Conservation (phyloP, 2,113 vertebrate genomes). For the Trinectes maculatus region DNA sequence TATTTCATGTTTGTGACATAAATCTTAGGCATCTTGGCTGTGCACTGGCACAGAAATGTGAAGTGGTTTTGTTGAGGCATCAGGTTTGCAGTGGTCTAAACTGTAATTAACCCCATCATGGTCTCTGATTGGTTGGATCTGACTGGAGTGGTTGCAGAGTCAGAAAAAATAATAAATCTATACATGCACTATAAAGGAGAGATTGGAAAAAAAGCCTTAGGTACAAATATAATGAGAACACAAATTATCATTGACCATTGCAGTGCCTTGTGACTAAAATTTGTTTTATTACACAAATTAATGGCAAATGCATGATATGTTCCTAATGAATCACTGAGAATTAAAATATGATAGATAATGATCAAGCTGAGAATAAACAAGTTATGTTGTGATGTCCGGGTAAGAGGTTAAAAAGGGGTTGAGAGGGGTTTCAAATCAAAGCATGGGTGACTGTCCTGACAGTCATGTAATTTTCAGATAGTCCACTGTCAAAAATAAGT, state of each 20-base stretch:
- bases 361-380: slow-evolving; percentile 27
- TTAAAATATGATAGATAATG: too few species aligned
- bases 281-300: slow-evolving; percentile 16
- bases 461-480: slow-evolving; percentile 25
- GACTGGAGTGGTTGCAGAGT: too few species aligned
- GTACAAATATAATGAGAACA: neutral
- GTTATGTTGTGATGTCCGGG: slow-evolving; percentile 57
- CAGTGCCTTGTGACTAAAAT: too few species aligned
- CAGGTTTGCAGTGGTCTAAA: neutral
- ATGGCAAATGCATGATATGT: neutral
- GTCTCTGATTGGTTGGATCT: neutral
- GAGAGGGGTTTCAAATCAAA: slow-evolving; percentile 19
- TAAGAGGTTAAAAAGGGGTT: slow-evolving; percentile 46
- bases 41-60: neutral
- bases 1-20: neutral
- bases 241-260: neutral
- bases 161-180: slow-evolving; percentile 1
- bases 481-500: slow-evolving; percentile 7
- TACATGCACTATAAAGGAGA: neutral
- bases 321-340: neutral
- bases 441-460: slow-evolving; percentile 5
- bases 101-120: slow-evolving; percentile 2
- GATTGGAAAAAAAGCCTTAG: neutral
- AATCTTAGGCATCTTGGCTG: neutral
- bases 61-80: slow-evolving; percentile 13